Base-by-base conservation (phyloP, 2,797 vertebrate species). In the Odontamblyopus rebecca region DNA sequence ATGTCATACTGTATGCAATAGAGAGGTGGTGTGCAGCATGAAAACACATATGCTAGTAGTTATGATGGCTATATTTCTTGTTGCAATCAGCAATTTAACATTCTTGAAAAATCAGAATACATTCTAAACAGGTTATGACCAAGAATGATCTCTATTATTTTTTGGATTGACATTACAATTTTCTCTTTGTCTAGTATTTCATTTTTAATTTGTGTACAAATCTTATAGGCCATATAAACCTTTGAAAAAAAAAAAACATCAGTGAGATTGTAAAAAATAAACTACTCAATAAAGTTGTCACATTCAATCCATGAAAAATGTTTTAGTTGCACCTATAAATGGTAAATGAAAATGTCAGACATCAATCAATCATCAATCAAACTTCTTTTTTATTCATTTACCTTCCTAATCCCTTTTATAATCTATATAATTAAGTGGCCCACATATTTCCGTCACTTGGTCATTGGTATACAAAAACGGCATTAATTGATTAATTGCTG, bases 401-500 rank as follows among this genome's bases (percentile, higher is more conserved):
- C 3, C 51, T n/a, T 54, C 51, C 18, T 54, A 54, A 54, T 54
- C 13, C 18, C 7, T 26, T 30, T 30, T 60, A 29, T 60, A 60
- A 60, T 60, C 57, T 30, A 8, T 30, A 60, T 18, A 60, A 30
- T 30, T 13, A 30, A 5, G 12, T 30, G 57, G 27, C 8, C 9
- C 27, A 66, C 27, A 32, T 59, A 30, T 7, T 32, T 26, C 23
- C 23, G 2, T 56, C n/a, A 26, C 9, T 12, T 56, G 53, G 53
- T 54, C 1, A 62, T 54, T 35, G 44, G 44, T 61, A 27, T 5
- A 44, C 9, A 74, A 66, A 61, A 48, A 26, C 69, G 18, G 15
- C 69, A 62, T 64, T 61, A 50, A 68, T 77, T 26, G 15, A 53
- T 16, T 41, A 63, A 59, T 71, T 38, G 27, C 27, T 59, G 69